phyloP scores from a whole-genome alignment of 2,888 invertebrate species.

The Cepaea hortensis region DNA sequence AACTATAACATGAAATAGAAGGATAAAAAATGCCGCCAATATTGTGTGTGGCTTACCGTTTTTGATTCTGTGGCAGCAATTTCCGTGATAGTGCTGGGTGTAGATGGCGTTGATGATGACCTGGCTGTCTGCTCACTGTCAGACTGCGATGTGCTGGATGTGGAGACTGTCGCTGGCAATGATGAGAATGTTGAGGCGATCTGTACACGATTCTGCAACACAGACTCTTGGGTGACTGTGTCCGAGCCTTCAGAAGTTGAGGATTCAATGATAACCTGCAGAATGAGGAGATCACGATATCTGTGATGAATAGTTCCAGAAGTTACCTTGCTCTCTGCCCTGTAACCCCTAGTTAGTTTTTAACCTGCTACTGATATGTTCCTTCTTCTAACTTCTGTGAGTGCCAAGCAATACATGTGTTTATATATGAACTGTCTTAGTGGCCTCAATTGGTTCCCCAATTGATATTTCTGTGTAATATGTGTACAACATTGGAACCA shows the following conservation, averaged over 20 bases:
- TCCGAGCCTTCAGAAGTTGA: background rate
- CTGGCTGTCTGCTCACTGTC: background rate
- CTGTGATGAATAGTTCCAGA: background rate
- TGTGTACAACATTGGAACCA: no score
- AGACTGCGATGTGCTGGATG: background rate
- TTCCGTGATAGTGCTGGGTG: background rate
- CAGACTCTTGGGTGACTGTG: background rate
- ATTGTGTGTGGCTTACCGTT: background rate
- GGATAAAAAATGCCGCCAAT: background rate
- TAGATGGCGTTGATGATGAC: background rate
- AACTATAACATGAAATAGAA: background rate
- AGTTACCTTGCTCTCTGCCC: background rate
- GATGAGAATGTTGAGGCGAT: constrained; percentile 5
- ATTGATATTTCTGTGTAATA: no score
- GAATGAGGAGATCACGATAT: background rate
- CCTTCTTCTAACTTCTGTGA: no score
- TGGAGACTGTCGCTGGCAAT: background rate
- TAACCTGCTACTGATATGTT: no score
- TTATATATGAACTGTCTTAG: no score
- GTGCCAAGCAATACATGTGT: no score
- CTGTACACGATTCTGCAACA: constrained; percentile 7
- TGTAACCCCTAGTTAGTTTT: no score
- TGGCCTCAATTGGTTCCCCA: no score
- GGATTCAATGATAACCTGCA: background rate
- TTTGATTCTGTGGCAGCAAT: constrained; percentile 3